phyloP scores from a whole-genome alignment of 2,113 vertebrate species.

The Acrocephalus arundinaceus region DNA sequence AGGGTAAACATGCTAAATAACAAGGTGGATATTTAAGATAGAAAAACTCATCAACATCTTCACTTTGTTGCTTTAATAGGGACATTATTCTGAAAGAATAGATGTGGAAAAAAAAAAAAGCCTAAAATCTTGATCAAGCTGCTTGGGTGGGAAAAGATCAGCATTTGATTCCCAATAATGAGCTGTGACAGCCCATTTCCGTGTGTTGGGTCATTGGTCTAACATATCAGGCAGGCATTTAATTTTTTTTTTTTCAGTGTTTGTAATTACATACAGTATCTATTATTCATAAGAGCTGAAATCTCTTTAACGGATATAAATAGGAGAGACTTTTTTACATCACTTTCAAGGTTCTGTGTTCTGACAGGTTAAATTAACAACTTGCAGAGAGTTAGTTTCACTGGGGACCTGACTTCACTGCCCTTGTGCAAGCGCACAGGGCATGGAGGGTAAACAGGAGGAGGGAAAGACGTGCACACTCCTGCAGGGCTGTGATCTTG shows the following conservation, averaged over 20 bases:
- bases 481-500: neutral
- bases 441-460: neutral
- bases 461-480: fast-evolving
- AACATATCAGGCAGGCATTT: neutral
- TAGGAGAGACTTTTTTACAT: neutral
- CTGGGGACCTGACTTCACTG: neutral
- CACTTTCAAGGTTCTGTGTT: neutral
- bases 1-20: neutral
- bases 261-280: neutral
- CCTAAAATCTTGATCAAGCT: neutral
- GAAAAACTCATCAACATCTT: neutral
- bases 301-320: neutral
- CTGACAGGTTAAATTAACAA: neutral
- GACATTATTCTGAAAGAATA: neutral
- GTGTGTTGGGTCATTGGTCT: neutral
- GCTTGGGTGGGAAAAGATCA: neutral
- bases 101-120: neutral
- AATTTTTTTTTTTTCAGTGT: neutral
- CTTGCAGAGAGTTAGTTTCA: neutral
- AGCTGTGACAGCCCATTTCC: neutral
- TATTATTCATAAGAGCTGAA: slow-evolving; percentile 2
- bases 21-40: neutral
- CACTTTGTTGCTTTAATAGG: neutral
- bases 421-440: fast-evolving
- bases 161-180: neutral